These are phyloP conservation scores for Dunckerocampus dactyliophorus DNA, from an alignment of 2,113 vertebrate species.

Conservation along the genomic window DNA sequence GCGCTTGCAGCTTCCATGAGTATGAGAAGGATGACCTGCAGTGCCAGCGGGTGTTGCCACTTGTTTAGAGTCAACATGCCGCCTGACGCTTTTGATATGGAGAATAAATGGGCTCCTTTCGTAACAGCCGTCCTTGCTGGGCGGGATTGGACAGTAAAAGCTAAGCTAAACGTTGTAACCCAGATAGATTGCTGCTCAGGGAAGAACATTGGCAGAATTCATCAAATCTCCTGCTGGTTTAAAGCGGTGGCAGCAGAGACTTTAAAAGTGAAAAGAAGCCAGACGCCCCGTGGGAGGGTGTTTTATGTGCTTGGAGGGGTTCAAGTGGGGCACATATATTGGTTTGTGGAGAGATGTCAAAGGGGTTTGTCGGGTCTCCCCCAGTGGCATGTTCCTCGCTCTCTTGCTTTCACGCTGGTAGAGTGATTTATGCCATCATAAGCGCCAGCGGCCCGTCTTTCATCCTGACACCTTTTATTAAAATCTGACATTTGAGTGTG, in stretches of 20 bases:
- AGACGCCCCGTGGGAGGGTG: slow-evolving; percentile 47
- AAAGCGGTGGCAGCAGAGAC: slow-evolving; percentile 39
- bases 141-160: slow-evolving; percentile 48
- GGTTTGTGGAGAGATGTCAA: slow-evolving; percentile 62
- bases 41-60: neutral
- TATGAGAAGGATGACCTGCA: neutral
- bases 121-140: slow-evolving; percentile 25
- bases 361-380: slow-evolving; percentile 78
- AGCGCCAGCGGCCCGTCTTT: slow-evolving; percentile 76
- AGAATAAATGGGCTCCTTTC: slow-evolving; percentile 11
- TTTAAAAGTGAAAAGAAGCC: slow-evolving; percentile 66
- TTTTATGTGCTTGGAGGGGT: slow-evolving; percentile 71
- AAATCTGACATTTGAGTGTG: slow-evolving; percentile 74
- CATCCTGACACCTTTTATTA: slow-evolving; percentile 77
- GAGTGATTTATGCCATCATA: slow-evolving; percentile 80
- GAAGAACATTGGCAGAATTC: slow-evolving; percentile 66
- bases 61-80: neutral
- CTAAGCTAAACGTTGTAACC: slow-evolving; percentile 30
- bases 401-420: slow-evolving; percentile 62
- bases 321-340: slow-evolving; percentile 58
- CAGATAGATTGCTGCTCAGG: slow-evolving; percentile 49
- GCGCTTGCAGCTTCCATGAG: too few species aligned
- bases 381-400: slow-evolving; percentile 60
- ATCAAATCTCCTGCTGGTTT: slow-evolving; percentile 58
- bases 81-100: slow-evolving; percentile 12